Evolutionary conservation across 1,140 invertebrate species (phyloP), one percentile per base, ranked within the genome.

Genomic region (Cherax destructor): DNA sequence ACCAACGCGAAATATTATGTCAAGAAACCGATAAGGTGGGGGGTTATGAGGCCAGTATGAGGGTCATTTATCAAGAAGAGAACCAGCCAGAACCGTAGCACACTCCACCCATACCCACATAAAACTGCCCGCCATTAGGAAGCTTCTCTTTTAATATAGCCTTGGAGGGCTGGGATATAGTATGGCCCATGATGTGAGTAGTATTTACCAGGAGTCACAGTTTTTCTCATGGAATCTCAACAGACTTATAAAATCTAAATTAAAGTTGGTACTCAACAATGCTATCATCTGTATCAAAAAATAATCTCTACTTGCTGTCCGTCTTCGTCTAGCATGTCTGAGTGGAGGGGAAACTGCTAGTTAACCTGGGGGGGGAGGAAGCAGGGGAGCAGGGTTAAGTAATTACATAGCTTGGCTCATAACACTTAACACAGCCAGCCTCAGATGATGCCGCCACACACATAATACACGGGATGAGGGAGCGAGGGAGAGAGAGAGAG

Each of bases 1-100:
- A 88, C 30, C 74, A 80, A 81, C 79, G 87, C 83, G 87, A 88
- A 81, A 81, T 88, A 88, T 88, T 88, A 81, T 88, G 87, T 88
- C 87, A 88, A 88, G 87, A 81, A 81, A 80, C 79, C 78, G 80
- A 81, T 81, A 81, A 81, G 79, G 61, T 81, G 41, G 61, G 47
- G 72, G 59, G 59, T 61, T 61, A 50, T 65, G 77, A 61, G 78
- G 56, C 47, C 78, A 81, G 79, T 74, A 88, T 88, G 87, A 88
- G 87, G 79, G 61, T 30, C 56, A 88, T 88, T 83, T 83, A 79
- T 88, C 80, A 88, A 49, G 50, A 11, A n/a, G 80, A 72, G 41
- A 81, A 41, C n/a, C 13, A 52, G 4, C 16, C 18, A 11, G 76
- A 69, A 79, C 80, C n/a, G 74, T 79, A 10, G 76, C 52, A 65